Conservation (phyloP, 2,113 vertebrate species). For the Corythoichthys intestinalis region DNA sequence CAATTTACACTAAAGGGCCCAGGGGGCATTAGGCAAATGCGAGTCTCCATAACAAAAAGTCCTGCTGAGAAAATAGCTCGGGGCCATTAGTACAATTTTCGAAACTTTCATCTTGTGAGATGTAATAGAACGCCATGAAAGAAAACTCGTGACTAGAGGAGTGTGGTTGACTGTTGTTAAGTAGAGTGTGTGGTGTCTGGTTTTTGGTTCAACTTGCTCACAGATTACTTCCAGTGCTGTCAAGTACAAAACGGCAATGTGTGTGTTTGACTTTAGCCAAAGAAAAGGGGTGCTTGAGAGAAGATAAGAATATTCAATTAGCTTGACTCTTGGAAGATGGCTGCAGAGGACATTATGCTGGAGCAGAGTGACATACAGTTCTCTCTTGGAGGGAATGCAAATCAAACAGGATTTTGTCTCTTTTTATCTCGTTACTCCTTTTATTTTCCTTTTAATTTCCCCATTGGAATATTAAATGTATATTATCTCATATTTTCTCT, state of each 20-base stretch:
- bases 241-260: constrained; percentile 12
- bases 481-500: neutral
- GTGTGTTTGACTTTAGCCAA: constrained; percentile 40
- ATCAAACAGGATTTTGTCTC: constrained; percentile 44
- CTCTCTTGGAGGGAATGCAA: constrained; percentile 24
- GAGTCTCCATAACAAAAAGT: constrained; percentile 47
- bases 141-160: constrained; percentile 5
- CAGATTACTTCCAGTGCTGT: constrained; percentile 16
- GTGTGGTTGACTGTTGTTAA: constrained; percentile 11
- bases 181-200: constrained; percentile 5
- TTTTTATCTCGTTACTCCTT: constrained; percentile 38
- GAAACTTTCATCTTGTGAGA: constrained; percentile 47
- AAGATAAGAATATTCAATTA: constrained; percentile 68
- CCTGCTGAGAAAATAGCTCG: constrained; percentile 31
- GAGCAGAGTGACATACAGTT: constrained; percentile 39
- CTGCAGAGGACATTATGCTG: constrained; percentile 25
- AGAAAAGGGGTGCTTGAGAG: constrained; percentile 26
- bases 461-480: constrained; percentile 31
- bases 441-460: constrained; percentile 9
- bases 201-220: constrained; percentile 14
- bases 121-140: constrained; percentile 20
- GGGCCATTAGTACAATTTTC: constrained; percentile 47
- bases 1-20: constrained; percentile 62
- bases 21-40: constrained; percentile 49
- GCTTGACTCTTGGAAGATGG: constrained; percentile 24